Conservation (phyloP, 2,888 invertebrate species). For the Xestia c-nigrum region DNA sequence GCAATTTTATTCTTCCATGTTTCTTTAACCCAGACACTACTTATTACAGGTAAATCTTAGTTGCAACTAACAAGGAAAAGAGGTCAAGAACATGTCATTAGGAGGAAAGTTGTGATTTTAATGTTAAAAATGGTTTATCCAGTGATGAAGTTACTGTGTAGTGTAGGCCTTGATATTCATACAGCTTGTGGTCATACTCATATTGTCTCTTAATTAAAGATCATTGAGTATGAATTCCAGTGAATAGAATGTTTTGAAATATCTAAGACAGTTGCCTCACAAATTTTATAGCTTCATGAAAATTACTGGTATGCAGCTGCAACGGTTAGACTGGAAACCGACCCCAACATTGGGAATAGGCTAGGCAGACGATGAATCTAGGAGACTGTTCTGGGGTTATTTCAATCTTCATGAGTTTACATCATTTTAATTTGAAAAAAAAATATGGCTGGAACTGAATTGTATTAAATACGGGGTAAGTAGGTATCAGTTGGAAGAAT, state of each 20-base stretch:
- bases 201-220: background rate
- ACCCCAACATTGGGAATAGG: no score
- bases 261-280: background rate
- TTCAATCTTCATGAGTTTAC: background rate
- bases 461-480: background rate
- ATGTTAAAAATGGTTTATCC: conserved; percentile 10
- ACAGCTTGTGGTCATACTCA: background rate
- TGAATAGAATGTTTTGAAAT: background rate
- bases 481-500: background rate
- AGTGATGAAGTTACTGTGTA: background rate
- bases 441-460: background rate
- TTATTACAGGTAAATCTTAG: background rate
- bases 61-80: conserved; percentile 28
- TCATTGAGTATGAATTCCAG: background rate
- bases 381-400: background rate
- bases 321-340: no score
- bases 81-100: conserved; percentile 1
- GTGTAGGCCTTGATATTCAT: background rate
- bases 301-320: no score
- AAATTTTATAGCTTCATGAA: background rate
- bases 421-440: background rate
- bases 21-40: background rate
- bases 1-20: background rate
- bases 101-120: conserved; percentile 16
- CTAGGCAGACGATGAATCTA: background rate